These are phyloP conservation scores for Perdita meconis DNA, from an alignment of 2,888 invertebrate genomes.

Conservation along the genomic window DNA sequence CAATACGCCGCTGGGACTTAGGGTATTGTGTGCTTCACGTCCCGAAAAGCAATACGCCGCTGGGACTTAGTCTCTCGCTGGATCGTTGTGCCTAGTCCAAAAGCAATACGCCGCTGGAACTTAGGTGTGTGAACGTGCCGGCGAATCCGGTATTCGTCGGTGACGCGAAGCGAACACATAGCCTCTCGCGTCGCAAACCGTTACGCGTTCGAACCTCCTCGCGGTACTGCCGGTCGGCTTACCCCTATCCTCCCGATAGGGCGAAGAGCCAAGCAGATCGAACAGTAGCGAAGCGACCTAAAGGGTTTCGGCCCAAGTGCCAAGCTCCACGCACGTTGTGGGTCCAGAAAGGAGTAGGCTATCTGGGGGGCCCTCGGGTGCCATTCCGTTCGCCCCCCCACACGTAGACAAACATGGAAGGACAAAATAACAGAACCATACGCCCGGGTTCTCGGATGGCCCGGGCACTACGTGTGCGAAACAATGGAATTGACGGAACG, in stretches of 20 bases:
- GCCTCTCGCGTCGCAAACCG: too few species aligned
- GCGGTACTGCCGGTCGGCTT: too few species aligned
- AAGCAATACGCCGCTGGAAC: too few species aligned
- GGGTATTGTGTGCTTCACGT: background rate
- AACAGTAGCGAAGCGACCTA: background rate
- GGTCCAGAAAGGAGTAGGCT: background rate
- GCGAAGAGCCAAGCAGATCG: too few species aligned
- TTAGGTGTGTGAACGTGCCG: background rate
- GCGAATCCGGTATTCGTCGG: too few species aligned
- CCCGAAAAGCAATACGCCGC: background rate
- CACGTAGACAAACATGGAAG: too few species aligned
- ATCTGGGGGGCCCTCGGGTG: background rate
- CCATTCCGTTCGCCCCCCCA: background rate
- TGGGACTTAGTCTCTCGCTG: background rate
- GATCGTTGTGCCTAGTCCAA: too few species aligned
- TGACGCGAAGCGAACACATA: too few species aligned
- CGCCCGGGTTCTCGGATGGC: slow-evolving; percentile 1
- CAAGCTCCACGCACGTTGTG: background rate
- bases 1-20: background rate
- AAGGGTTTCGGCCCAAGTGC: slow-evolving; percentile 1
- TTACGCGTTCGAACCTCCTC: too few species aligned
- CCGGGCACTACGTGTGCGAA: background rate
- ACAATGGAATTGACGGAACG: too few species aligned
- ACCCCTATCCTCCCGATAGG: too few species aligned
- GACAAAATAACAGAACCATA: background rate